phyloP scores from a whole-genome alignment of 2,797 vertebrate species.

The Galagoides demidoff region DNA sequence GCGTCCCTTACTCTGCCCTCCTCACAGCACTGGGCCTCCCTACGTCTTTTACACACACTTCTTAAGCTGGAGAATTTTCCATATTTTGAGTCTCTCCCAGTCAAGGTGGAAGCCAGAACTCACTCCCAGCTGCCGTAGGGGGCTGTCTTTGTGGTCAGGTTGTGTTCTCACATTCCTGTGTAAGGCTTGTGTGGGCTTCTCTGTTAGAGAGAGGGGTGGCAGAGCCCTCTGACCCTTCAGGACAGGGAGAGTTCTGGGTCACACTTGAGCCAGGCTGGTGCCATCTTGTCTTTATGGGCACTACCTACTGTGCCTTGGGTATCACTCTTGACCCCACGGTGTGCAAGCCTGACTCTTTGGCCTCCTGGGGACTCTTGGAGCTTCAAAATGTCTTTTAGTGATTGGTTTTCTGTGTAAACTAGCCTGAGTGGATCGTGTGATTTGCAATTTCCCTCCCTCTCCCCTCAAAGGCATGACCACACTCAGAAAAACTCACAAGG shows the following conservation, averaged over 20 bases:
- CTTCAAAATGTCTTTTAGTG: background rate
- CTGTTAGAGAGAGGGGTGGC: background rate
- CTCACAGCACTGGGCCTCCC: too few species aligned
- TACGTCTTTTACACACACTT: background rate
- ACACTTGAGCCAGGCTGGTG: background rate
- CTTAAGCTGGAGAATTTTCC: background rate
- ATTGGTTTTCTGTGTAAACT: background rate
- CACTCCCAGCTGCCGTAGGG: background rate
- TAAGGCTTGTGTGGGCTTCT: background rate
- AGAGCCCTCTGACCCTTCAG: background rate
- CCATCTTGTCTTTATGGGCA: background rate
- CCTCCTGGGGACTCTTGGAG: background rate
- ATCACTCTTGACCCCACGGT: background rate
- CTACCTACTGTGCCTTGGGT: too few species aligned
- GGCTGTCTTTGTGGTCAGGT: background rate
- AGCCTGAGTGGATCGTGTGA: background rate
- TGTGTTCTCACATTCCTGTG: rapidly evolving
- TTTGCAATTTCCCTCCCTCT: background rate
- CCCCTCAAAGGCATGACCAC: background rate
- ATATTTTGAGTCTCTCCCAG: background rate
- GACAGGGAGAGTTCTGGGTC: background rate
- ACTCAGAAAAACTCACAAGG: background rate
- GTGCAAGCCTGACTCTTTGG: background rate
- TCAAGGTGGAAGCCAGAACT: background rate
- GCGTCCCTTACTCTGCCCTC: rapidly evolving